Evolutionary conservation across 1,140 invertebrate genomes (phyloP).

Genomic region (Eufriesea mexicana): DNA sequence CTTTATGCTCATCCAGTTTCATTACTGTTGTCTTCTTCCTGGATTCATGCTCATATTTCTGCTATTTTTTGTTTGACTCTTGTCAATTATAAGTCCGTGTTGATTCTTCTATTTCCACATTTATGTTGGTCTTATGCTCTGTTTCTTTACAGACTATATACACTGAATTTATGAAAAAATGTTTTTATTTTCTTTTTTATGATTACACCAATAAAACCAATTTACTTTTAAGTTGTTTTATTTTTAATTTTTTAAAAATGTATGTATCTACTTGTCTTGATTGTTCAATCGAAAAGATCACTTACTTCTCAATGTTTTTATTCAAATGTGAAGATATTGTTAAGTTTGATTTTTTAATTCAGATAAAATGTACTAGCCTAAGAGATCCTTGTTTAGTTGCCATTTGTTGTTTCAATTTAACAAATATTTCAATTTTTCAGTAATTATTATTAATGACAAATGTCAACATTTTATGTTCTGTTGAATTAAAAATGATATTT

Average conservation of each 20-base stretch:
- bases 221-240: neutral
- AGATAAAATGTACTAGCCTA: neutral
- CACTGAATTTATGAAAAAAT: neutral
- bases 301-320: neutral
- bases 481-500: neutral
- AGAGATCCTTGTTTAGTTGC: neutral
- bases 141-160: neutral
- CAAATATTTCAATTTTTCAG: neutral
- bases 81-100: neutral
- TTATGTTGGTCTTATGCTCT: neutral
- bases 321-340: neutral
- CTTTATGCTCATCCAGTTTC: neutral
- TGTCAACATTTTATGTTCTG: neutral
- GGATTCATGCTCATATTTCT: neutral
- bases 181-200: neutral
- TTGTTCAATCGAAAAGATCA: conserved; percentile 1
- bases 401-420: neutral
- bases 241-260: neutral
- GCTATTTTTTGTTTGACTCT: neutral
- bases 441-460: neutral
- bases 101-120: neutral
- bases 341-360: neutral
- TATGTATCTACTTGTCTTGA: neutral
- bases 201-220: neutral
- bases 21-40: neutral